These are phyloP conservation scores for Cotesia glomerata DNA, from an alignment of 1,140 invertebrate genomes.

Conservation along the genomic window DNA sequence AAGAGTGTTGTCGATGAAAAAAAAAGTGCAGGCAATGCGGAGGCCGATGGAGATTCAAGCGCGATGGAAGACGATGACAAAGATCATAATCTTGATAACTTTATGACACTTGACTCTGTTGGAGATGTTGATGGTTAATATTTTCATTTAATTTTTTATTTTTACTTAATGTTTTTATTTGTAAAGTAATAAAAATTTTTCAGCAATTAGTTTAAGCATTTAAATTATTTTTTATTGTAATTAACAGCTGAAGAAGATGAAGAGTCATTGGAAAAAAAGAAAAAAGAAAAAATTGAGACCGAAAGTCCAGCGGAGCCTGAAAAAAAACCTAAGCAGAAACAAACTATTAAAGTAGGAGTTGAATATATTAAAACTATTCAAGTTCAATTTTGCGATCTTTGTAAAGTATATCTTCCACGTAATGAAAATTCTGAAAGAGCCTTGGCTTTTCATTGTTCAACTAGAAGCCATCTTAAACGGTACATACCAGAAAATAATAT, in stretches of 20 bases:
- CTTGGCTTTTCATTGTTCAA: slow-evolving; percentile 73
- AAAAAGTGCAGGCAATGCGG: slow-evolving; percentile 49
- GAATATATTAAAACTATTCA: slow-evolving; percentile 79
- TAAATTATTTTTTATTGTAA: not conserved
- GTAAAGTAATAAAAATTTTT: slow-evolving; percentile 21
- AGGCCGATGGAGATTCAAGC: slow-evolving; percentile 62
- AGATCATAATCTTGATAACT: slow-evolving; percentile 80
- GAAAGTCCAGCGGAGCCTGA: slow-evolving; percentile 53
- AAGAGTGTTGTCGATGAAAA: slow-evolving; percentile 53
- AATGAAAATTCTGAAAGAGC: slow-evolving; percentile 69
- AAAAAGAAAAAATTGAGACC: slow-evolving; percentile 59
- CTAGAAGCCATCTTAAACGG: slow-evolving; percentile 73
- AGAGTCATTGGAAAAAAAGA: slow-evolving; percentile 68
- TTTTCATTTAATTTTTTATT: slow-evolving; percentile 21
- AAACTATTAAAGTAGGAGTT: slow-evolving; percentile 76
- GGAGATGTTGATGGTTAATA: slow-evolving; percentile 78
- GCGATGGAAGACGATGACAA: slow-evolving; percentile 71
- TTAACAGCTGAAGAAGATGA: slow-evolving; percentile 65
- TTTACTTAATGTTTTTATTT: slow-evolving; percentile 4
- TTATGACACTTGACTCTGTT: slow-evolving; percentile 83
- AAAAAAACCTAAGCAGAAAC: slow-evolving; percentile 66
- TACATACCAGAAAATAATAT: slow-evolving; percentile 24
- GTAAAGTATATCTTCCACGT: slow-evolving; percentile 73
- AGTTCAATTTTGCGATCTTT: slow-evolving; percentile 74
- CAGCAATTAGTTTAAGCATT: not conserved